A percentile compares a stretch with the other conserved stretches of the same genome.
Conservation (phyloP, 2,888 invertebrate species). For the Yponomeuta plumbellus region DNA sequence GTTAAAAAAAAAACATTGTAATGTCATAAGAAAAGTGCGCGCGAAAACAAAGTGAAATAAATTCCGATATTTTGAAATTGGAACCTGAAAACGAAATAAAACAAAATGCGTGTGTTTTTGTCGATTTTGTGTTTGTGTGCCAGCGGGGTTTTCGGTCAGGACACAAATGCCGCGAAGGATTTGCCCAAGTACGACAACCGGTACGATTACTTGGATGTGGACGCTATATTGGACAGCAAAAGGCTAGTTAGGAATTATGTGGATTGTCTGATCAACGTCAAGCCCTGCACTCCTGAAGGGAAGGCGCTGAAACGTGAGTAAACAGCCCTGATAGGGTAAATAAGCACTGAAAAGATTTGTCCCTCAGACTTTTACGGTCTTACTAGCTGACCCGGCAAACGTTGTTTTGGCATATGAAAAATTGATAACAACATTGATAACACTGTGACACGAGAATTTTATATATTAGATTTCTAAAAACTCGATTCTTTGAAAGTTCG, state of each 20-base stretch:
- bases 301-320: conserved; percentile 83
- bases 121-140: conserved; percentile 32
- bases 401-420: no score
- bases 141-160: conserved; percentile 46
- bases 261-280: conserved; percentile 80
- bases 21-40: neutral
- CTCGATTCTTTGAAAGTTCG: no score
- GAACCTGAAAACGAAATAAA: neutral
- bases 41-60: neutral
- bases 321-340: neutral
- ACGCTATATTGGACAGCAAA: conserved; percentile 80
- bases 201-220: conserved; percentile 83
- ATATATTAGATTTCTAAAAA: no score
- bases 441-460: no score
- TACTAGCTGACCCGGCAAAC: no score
- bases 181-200: conserved; percentile 71
- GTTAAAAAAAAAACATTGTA: neutral
- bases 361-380: no score
- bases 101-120: conserved; percentile 50
- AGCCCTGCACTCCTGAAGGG: conserved; percentile 84
- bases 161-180: conserved; percentile 44
- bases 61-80: neutral
- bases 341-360: no score
- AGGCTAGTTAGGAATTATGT: conserved; percentile 83
- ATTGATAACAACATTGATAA: no score